Evolutionary conservation across 1,140 invertebrate genomes (phyloP).

Genomic region (Drosophila tani): DNA sequence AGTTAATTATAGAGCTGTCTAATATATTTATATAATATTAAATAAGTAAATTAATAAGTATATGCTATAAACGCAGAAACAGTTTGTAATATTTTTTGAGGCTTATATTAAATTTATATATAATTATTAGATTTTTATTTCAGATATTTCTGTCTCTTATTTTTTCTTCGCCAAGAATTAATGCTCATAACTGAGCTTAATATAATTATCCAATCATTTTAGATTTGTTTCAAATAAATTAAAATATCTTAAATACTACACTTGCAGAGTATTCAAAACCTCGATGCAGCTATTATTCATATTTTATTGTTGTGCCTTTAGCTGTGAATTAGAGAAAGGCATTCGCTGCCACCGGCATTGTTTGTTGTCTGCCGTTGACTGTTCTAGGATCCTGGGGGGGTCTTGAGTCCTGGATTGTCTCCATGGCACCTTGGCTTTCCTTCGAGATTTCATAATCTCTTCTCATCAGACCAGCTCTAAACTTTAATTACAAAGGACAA

Average conservation of each 20-base stretch:
- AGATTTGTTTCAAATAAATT: neutral
- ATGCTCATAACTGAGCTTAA: too few species aligned
- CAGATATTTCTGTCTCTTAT: too few species aligned
- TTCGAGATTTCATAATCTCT: slow-evolving; percentile 63
- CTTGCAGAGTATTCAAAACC: neutral
- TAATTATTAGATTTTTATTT: too few species aligned
- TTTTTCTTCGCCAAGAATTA: too few species aligned
- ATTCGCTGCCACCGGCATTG: slow-evolving; percentile 37
- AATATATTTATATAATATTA: too few species aligned
- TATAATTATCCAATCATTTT: neutral
- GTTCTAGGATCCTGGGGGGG: slow-evolving; percentile 20
- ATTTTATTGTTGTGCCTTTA: slow-evolving; percentile 10
- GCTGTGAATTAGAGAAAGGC: slow-evolving; percentile 48
- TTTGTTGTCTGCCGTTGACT: slow-evolving; percentile 27
- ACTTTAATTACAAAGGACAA: slow-evolving; percentile 77
- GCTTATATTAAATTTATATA: too few species aligned
- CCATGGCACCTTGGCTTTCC: slow-evolving; percentile 47
- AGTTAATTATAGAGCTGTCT: neutral
- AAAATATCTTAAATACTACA: neutral
- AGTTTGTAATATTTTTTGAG: too few species aligned
- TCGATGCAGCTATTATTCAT: neutral
- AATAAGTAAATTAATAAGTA: too few species aligned
- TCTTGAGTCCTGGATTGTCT: slow-evolving; percentile 34
- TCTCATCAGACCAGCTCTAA: slow-evolving; percentile 36
- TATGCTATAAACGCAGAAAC: too few species aligned